Conservation (phyloP, 2,888 invertebrate species). For the Pegoplata infirma region DNA sequence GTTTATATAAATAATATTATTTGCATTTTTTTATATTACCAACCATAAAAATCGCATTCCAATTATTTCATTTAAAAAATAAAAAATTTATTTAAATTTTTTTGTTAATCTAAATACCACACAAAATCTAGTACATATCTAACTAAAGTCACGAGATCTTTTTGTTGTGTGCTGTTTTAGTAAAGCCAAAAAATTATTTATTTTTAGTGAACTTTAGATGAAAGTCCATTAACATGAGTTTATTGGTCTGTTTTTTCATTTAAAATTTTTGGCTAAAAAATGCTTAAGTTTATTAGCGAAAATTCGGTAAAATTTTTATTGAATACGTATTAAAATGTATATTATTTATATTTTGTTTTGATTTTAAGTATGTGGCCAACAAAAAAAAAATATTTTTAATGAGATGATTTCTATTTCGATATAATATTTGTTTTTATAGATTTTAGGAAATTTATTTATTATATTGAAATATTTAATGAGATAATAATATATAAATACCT, state of each 20-base stretch:
- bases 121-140: conserved; percentile 7
- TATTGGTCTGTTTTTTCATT: conserved; percentile 30
- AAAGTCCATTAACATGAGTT: conserved; percentile 53
- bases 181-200: conserved; percentile 30
- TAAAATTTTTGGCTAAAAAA: conserved; percentile 1
- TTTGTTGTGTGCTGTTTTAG: conserved; percentile 15
- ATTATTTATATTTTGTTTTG: neutral
- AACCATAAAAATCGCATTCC: too few relatives aligned
- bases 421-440: neutral
- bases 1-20: too few relatives aligned
- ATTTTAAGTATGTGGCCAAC: neutral
- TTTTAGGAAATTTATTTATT: neutral
- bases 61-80: neutral
- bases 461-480: neutral
- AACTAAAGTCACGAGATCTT: conserved; percentile 47
- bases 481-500: neutral
- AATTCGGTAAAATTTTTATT: conserved; percentile 7
- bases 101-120: neutral
- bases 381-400: neutral
- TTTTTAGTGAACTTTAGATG: conserved; percentile 49
- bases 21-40: too few relatives aligned
- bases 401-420: conserved; percentile 19
- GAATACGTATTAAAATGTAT: neutral
- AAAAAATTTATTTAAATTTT: neutral
- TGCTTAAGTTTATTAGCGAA: neutral